Evolutionary conservation across 2,888 invertebrate genomes (phyloP), one percentile per base, ranked within the genome.

Genomic region (Epirrhoe alternata): DNA sequence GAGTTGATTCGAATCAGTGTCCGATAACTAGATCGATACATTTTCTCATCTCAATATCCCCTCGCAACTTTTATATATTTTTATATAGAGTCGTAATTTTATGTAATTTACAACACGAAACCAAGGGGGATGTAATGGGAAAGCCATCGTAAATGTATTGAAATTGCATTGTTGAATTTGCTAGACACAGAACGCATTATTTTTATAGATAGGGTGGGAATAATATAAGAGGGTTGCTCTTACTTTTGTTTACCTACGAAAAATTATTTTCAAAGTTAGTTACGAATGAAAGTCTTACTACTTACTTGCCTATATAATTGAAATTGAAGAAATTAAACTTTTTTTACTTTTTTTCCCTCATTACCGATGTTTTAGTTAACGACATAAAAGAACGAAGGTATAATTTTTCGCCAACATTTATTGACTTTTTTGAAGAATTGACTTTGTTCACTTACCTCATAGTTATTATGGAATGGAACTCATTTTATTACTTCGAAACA

Each of bases 41-140:
- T 63, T 82, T 77, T 86, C 77, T 82, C 78, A 81, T 78, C 75
- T 76, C 56, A 24, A 58, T 61, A 77, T 83, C 84, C 78, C 76
- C 74, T 76, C 66, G 71, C 60, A 54, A 70, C 45, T 69, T 77
- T 77, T 75, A 77, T 77, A 66, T 77, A 72, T 58, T 64, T 66
- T 63, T 67, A 64, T 67, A 49, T 67, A 58, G 57, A 42, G 65
- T 24, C 61, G 66, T 66, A 64, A 77, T 76, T 70, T 64, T 70
- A 74, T 71, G 68, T 72, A 73, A 76, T 77, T 75, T 81, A 82
- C 77, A 75, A 80, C 73, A 73, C 74, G 62, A 76, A 74, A 61
- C 66, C 74, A 76, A 68, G 70, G 83, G 82, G 71, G 75, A 70
- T 60, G 74, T 81, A 79, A 78, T 80, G 78, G 77, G 68, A 73